Percentiles rank a stretch among this genome's conserved stretches.
These are phyloP conservation scores for Eupsilia transversa DNA, from an alignment of 2,888 invertebrate genomes.

Conservation along the genomic window DNA sequence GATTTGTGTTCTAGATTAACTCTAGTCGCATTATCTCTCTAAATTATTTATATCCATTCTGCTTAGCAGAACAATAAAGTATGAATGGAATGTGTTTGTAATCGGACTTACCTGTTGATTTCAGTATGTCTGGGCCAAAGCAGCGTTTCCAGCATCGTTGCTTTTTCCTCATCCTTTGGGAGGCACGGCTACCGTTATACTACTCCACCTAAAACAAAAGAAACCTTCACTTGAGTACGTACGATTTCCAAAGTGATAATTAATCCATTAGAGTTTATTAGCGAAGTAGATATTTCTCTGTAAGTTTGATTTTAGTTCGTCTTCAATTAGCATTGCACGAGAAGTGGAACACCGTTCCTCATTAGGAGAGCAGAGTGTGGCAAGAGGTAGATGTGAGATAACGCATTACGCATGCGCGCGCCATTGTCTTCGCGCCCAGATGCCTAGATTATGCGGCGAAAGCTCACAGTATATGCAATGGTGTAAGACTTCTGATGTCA, in stretches of 20 bases:
- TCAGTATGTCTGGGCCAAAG: conserved; percentile 82
- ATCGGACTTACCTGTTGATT: conserved; percentile 83
- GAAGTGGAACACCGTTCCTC: conserved; percentile 86
- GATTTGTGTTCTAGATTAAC: conserved; percentile 50
- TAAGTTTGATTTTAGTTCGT: conserved; percentile 64
- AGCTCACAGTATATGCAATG: conserved; percentile 77
- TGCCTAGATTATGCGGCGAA: conserved; percentile 82
- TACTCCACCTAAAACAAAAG: conserved; percentile 79
- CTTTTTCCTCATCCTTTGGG: conserved; percentile 89
- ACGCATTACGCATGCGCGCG: conserved; percentile 89
- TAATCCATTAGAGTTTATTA: conserved; percentile 81
- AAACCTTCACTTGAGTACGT: conserved; percentile 58
- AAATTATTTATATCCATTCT: conserved; percentile 55
- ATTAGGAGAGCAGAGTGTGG: conserved; percentile 88
- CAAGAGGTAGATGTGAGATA: conserved; percentile 88
- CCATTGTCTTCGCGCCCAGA: conserved; percentile 87
- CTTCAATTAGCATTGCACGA: conserved; percentile 83
- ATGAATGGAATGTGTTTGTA: conserved; percentile 44
- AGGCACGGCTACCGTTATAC: conserved; percentile 77
- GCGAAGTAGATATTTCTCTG: conserved; percentile 73
- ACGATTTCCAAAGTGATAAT: conserved; percentile 50
- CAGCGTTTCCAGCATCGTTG: conserved; percentile 84
- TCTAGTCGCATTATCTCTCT: conserved; percentile 49
- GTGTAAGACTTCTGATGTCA: conserved; percentile 78
- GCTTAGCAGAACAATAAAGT: conserved; percentile 45